Base-by-base conservation (phyloP, 2,113 vertebrate species). In the Saguinus midas region DNA sequence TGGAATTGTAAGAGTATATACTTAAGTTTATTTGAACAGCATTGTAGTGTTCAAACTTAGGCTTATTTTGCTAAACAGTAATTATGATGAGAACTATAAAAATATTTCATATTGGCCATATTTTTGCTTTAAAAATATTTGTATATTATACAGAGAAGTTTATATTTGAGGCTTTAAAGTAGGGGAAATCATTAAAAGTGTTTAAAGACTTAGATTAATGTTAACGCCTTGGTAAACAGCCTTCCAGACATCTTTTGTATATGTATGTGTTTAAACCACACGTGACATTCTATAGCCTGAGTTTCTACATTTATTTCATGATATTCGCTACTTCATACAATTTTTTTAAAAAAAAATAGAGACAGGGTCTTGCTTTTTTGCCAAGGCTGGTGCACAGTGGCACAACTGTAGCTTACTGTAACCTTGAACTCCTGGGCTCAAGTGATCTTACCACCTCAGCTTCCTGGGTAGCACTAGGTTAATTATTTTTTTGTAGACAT, bases 71-170 rank as follows among this genome's bases (percentile, higher is more conserved):
- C 45, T 80, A 85, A 85, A 72, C 21, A 95, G 7, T 27, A 82
- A 10, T 85, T 97, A 93, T 76, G 35, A 86, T 92, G 86, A 90
- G 23, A 94, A 94, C 70, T 82, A 76, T 68, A 84, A 70, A 83
- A 92, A 84, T 87, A 87, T 64, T 95, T 48, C 18, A 50, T 76
- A 13, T 81, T 87, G 21, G 80, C 94, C 21, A 50, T 70, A 66
- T 72, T 83, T 96, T 91, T 94, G 27, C 40, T 55, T 96, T 87
- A 48, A 80, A 94, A 86, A 76, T 93, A 17, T 58, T 82, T 87
- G 25, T 94, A 2, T 87, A 32, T 50, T 90, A 2, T 64, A 66
- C 73, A 52, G 32, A 82, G 17, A 82, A 78, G 16, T 73, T 89
- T 86, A 50, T 32, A 78, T 64, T 73, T 87, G 10, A 32, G 3